phyloP scores from a whole-genome alignment of 1,140 invertebrate species.

The Idris sp. region DNA sequence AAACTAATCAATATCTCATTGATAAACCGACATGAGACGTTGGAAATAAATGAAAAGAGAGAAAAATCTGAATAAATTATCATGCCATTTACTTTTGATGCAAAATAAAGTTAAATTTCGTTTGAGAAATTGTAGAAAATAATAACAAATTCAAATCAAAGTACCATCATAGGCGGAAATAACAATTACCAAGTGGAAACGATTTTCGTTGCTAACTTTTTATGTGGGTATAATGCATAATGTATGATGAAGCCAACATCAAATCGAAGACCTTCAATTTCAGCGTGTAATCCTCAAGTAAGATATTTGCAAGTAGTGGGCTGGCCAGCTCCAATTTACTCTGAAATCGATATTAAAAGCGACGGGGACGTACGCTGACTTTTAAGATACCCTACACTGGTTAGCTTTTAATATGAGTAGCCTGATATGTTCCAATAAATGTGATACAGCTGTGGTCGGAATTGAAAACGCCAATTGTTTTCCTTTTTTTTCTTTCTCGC shows the following conservation, averaged over 20 bases:
- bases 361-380: conserved; percentile 14
- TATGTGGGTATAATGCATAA: conserved; percentile 30
- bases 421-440: conserved; percentile 20
- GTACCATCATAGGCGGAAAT: conserved; percentile 6
- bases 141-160: background rate
- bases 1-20: too few relatives aligned
- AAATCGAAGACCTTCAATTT: conserved; percentile 60
- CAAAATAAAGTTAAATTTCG: too few relatives aligned
- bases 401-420: conserved; percentile 33
- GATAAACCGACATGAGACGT: too few relatives aligned
- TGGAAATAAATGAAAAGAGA: too few relatives aligned
- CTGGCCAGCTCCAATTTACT: conserved; percentile 38
- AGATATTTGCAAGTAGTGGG: conserved; percentile 40
- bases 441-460: conserved; percentile 11
- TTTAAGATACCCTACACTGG: conserved; percentile 32
- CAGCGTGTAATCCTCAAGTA: conserved; percentile 36
- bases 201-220: conserved; percentile 20
- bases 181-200: conserved; percentile 27
- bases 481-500: background rate
- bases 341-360: conserved; percentile 48
- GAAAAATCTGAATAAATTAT: too few relatives aligned
- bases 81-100: too few relatives aligned
- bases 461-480: conserved; percentile 16
- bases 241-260: conserved; percentile 52
- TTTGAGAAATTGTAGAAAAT: too few relatives aligned